These are phyloP conservation scores for Bungarus multicinctus DNA, from an alignment of 2,113 vertebrate species.

Conservation along the genomic window DNA sequence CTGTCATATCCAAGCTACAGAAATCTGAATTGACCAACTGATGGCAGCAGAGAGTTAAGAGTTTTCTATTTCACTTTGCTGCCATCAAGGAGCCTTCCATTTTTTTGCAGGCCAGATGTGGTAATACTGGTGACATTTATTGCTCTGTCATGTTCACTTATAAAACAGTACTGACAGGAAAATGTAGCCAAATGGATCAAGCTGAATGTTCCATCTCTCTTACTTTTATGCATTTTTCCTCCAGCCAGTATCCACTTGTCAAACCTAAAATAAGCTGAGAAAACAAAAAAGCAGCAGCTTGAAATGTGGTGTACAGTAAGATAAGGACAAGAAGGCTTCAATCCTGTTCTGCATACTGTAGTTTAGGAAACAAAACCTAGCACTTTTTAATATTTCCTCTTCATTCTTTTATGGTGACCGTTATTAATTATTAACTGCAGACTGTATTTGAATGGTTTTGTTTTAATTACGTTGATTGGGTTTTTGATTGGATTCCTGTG, in stretches of 20 bases:
- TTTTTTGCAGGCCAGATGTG: not conserved
- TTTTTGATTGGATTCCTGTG: not conserved
- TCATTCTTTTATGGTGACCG: not conserved
- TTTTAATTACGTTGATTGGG: not conserved
- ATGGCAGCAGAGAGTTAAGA: not conserved
- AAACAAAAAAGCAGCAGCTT: not conserved
- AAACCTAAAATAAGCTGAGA: not conserved
- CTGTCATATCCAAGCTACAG: not conserved
- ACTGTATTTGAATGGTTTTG: not conserved
- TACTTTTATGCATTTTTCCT: not conserved
- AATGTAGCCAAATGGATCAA: not conserved
- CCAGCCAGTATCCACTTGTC: not conserved
- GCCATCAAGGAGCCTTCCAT: not conserved
- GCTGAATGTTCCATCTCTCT: not conserved
- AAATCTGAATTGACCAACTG: not conserved
- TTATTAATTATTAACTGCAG: not conserved
- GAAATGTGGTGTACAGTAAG: not conserved
- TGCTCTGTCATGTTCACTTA: not conserved
- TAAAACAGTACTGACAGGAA: not conserved
- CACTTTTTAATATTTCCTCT: not conserved
- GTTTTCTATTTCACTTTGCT: not conserved
- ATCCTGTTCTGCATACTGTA: not conserved
- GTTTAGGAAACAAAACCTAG: not conserved
- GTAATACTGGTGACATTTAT: not conserved
- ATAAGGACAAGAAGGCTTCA: not conserved